Percentiles rank a stretch among this genome's conserved stretches.
phyloP scores from a whole-genome alignment of 2,888 invertebrate genomes.

The Melitaea athalia region DNA sequence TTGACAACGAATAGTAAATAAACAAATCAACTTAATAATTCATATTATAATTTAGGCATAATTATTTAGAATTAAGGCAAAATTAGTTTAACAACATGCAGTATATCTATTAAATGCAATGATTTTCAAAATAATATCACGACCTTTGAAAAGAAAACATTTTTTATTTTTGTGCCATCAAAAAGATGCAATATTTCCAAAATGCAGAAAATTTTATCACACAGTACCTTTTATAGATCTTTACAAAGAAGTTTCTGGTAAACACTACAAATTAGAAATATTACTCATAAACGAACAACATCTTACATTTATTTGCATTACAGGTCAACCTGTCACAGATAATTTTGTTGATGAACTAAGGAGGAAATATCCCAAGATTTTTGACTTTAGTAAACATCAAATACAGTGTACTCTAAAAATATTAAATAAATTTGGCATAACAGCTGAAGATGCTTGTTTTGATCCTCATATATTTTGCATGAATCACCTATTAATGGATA shows the following conservation, averaged over 20 bases:
- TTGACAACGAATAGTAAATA: too few species aligned
- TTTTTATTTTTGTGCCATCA: constrained; percentile 11
- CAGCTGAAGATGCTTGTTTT: constrained; percentile 74
- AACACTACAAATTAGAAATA: constrained; percentile 9
- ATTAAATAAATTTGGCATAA: constrained; percentile 70
- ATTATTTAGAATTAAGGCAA: too few species aligned
- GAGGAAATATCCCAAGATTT: constrained; percentile 64
- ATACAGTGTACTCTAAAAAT: constrained; percentile 63
- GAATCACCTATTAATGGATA: constrained; percentile 81
- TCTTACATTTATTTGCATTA: constrained; percentile 19
- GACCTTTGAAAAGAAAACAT: constrained; percentile 4
- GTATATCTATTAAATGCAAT: constrained; percentile 6
- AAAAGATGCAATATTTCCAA: constrained; percentile 11
- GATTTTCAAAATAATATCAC: constrained; percentile 16
- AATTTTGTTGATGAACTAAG: constrained; percentile 50
- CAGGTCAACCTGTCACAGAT: constrained; percentile 57
- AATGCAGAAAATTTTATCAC: constrained; percentile 44
- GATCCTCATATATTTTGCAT: constrained; percentile 82
- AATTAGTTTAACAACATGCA: not conserved
- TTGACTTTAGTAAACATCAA: constrained; percentile 55
- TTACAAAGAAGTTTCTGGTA: constrained; percentile 66
- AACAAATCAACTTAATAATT: too few species aligned
- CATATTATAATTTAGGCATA: too few species aligned
- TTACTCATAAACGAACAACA: not conserved
- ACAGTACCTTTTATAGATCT: constrained; percentile 60